Base-by-base conservation (phyloP, 2,113 vertebrate genomes). In the Neogale vison region DNA sequence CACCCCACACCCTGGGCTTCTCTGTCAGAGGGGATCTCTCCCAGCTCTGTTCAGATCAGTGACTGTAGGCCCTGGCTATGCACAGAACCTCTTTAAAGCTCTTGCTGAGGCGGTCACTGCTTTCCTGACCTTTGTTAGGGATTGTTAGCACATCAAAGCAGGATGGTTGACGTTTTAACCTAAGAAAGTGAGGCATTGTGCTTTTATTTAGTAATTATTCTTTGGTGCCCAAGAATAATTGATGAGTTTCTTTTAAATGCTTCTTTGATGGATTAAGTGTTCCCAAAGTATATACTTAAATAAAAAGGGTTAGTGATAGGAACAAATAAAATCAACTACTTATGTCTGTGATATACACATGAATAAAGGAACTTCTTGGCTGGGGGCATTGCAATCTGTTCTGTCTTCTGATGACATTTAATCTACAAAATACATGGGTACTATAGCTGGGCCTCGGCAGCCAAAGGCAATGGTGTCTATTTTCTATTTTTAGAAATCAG, bases 401-500 rank as follows among this genome's bases (percentile, higher is more conserved):
- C 84, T 47, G 31, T 88, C 50, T 97, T 91, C 90, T 74, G 61
- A 36, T 52, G 63, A 65, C 31, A 86, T 79, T 79, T 83, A 79
- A 59, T 55, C 71, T 94, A 39, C 12, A 92, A 85, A 88, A 61
- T 52, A 67, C 18, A 29, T 12, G 3, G 1, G 1, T 63, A 94
- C 24, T 88, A 69, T 88, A 59, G 31, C 31, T 36, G 15, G 47
- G 24, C 23, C 47, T 52, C 83, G 39, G 29, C 80, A 74, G 52
- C 18, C 71, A 85, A 97, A 72, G 24, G 23, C 45, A 90, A n/a
- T 63, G 3, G 29, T 31, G 24, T 55, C 67, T 85, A 24, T 57
- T 94, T 84, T 89, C 20, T 88, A 42, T 81, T 71, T 90, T 92
- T 84, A 24, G 59, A 96, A 79, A 83, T 76, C 52, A 79, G 52